A percentile compares a stretch with the other conserved stretches of the same genome.
Evolutionary conservation across 2,888 invertebrate species (phyloP).

Genomic region (Carcina quercana): DNA sequence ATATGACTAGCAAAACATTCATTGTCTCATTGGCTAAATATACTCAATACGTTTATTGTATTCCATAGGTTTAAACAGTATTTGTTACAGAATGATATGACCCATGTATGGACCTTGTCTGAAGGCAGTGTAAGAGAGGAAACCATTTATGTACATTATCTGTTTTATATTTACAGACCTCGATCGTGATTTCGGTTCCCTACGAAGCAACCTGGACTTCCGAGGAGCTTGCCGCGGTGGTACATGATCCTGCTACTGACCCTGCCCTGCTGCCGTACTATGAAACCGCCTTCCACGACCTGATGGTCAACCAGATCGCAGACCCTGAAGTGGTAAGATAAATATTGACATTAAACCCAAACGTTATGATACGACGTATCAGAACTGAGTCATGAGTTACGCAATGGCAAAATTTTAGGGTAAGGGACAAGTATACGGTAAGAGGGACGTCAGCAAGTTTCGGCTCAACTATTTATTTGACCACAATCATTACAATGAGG

Average conservation of each 20-base stretch:
- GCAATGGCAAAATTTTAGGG: too few relatives aligned
- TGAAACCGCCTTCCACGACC: constrained; percentile 32
- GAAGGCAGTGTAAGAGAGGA: too few relatives aligned
- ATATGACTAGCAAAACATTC: constrained; percentile 11
- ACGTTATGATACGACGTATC: neutral
- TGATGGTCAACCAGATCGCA: constrained; percentile 31
- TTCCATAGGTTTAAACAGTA: too few relatives aligned
- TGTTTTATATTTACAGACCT: neutral
- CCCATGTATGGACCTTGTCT: too few relatives aligned
- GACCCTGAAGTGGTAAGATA: constrained; percentile 34
- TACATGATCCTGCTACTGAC: constrained; percentile 33
- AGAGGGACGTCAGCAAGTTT: too few relatives aligned
- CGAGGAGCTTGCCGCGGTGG: constrained; percentile 33
- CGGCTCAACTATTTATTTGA: too few relatives aligned
- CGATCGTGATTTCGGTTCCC: neutral
- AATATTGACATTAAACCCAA: neutral
- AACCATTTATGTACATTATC: too few relatives aligned
- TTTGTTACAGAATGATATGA: too few relatives aligned
- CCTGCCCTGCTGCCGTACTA: constrained; percentile 30
- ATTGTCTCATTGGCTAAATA: too few relatives aligned
- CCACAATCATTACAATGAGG: too few relatives aligned
- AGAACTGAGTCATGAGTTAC: neutral
- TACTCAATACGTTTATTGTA: too few relatives aligned
- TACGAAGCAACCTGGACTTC: constrained; percentile 25
- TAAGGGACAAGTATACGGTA: too few relatives aligned